Base-by-base conservation (phyloP, 2,797 vertebrate species). In the Hemibagrus guttatus region DNA sequence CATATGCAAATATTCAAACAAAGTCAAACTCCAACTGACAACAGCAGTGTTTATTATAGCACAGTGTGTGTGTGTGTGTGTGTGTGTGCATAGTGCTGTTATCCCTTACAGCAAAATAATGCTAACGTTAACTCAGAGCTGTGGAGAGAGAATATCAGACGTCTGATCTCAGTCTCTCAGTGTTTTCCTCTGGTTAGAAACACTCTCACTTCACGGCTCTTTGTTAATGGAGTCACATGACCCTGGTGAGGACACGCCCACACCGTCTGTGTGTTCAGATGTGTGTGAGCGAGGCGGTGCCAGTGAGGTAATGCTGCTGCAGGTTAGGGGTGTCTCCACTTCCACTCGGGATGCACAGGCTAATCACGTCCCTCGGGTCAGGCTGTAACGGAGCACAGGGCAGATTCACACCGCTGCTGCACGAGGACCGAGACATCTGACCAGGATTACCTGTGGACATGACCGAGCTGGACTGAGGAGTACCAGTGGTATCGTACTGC, bases 301-400 rank as follows among this genome's bases (percentile, higher is more conserved):
- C 90, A 8, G 78, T 87, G 58, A 92, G 88, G 85, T 92, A 92
- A 86, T 91, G 90, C 83, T 89, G 89, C 83, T 91, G 92, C 84
- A 91, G 88, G 0, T 90, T 88, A 56, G 92, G 89, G 89, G 92
- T 91, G 2, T 87, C 87, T 61, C 74, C 68, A 3, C 59, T 81
- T 21, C 87, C 87, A 0, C 59, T 64, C 12, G 91, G 92, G 84
- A 92, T 91, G 14, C 91, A 92, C 88, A 91, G 87, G 49, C 86
- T 91, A 87, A 93, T 89, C 90, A 92, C 91, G 82, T 93, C 92
- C 6, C 90, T 88, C 84, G 92, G 90, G 59, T 92, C 92, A 6
- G 90, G 90, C 2, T 92, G 92, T 49, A 91, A 85, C 31, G 88
- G 69, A 59, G 56, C 19, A 17, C 76, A 31, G 3, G 76, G 28